Evolutionary conservation across 2,797 vertebrate species (phyloP), one percentile per base, ranked within the genome.

Genomic region (Oreochromis grahami): DNA sequence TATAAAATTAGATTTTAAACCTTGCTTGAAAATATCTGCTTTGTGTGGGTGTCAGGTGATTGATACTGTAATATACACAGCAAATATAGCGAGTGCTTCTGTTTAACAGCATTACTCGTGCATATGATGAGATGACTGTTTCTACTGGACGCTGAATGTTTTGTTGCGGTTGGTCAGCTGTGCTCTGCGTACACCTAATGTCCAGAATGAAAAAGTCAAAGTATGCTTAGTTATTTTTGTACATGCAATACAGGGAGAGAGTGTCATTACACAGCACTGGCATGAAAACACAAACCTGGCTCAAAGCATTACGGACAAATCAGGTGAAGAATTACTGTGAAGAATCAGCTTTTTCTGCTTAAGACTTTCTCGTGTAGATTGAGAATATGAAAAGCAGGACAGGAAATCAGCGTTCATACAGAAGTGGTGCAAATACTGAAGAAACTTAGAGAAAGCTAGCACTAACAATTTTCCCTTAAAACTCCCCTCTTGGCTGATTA

Each of bases 1-100:
- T 51, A 72, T 76, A 29, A 81, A 90, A 91, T 88, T 82, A 32
- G 70, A 91, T 89, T 89, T 88, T 45, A 83, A 84, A 82, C 51
- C 60, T 78, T 80, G 12, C 79, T 65, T 80, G 32, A 80, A 89
- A 86, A 86, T 56, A 83, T 63, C 72, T 86, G 77, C 85, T 84
- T 83, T 36, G 48, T 55, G 84, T 52, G 79, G 53, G 78, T 76
- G 78, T 85, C 63, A 84, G 76, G 74, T 90, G 87, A 91, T 87
- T 89, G 90, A 91, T 92, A 72, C 80, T 45, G 41, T 70, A 70
- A 70, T 70, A 70, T 70, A 26, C 65, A 11, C 65, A 29, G 65
- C 41, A 17, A 70, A 70, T 45, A 45, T 29, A 70, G 6, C 8
- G 5, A 43, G 14, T 11, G 21, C 41, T 70, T 26, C 1, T 45